Conservation (phyloP, 2,797 vertebrate species). For the Alauda arvensis region DNA sequence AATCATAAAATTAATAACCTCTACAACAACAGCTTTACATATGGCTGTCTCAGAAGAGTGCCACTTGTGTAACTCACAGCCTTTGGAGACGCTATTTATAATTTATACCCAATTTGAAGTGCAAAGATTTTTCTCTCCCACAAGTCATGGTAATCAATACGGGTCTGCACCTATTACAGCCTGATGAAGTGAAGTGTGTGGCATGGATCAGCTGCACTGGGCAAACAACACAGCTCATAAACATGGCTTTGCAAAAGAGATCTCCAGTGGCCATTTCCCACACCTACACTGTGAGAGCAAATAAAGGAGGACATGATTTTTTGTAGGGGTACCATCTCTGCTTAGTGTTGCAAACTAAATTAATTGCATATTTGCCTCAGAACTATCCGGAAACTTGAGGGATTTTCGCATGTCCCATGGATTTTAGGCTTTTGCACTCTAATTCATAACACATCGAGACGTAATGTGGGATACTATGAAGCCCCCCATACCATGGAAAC, state of each 20-base stretch:
- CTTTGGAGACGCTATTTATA: conserved; percentile 79
- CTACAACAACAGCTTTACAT: conserved; percentile 72
- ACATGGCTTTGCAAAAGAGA: not conserved
- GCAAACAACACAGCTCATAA: conserved; percentile 65
- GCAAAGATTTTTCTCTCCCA: conserved; percentile 55
- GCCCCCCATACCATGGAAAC: not conserved
- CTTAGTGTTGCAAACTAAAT: not conserved
- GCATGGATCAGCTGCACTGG: conserved; percentile 65
- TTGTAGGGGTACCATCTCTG: not conserved
- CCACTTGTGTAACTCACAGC: conserved; percentile 62
- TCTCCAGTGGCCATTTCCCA: not conserved
- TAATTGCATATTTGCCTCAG: not conserved
- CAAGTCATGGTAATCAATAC: conserved; percentile 72
- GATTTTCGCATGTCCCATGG: rapidly evolving
- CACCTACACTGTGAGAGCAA: not conserved
- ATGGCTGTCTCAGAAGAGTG: conserved; percentile 70
- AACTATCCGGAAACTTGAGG: not conserved
- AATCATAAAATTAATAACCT: conserved; percentile 83
- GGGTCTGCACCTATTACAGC: conserved; percentile 69
- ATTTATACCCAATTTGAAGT: conserved; percentile 83
- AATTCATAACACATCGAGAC: conserved; percentile 5
- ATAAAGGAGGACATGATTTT: not conserved
- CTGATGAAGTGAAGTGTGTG: conserved; percentile 67
- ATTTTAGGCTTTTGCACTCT: not conserved
- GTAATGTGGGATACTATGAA: not conserved